Evolutionary conservation across 2,888 invertebrate genomes (phyloP).

Genomic region (Alviniconcha strummeri): DNA sequence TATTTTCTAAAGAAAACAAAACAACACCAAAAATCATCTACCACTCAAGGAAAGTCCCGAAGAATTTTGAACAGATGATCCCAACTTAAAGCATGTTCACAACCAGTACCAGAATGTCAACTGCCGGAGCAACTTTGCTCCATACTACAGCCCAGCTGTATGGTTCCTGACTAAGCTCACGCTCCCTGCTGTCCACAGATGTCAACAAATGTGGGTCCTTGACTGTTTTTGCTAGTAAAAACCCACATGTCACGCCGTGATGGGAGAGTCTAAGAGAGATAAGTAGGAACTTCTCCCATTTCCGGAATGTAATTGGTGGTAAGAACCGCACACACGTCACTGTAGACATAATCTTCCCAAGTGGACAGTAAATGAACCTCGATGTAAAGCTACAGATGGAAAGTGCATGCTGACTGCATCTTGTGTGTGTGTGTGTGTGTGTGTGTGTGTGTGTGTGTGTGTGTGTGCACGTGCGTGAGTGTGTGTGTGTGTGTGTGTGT

Average conservation of each 20-base stretch:
- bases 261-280: conserved; percentile 20
- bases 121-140: too few relatives aligned
- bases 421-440: background rate
- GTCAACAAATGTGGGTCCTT: background rate
- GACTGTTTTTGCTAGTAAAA: background rate
- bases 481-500: background rate
- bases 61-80: too few relatives aligned
- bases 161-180: too few relatives aligned
- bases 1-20: too few relatives aligned
- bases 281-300: conserved; percentile 16
- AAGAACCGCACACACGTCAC: conserved; percentile 12
- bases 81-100: too few relatives aligned
- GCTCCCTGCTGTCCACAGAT: too few relatives aligned
- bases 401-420: background rate
- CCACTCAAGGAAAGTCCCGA: too few relatives aligned
- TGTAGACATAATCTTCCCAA: background rate
- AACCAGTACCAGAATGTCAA: too few relatives aligned
- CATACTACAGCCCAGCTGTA: too few relatives aligned
- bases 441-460: background rate
- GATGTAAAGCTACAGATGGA: background rate
- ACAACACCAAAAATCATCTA: too few relatives aligned
- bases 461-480: background rate
- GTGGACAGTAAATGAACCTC: background rate
- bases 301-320: conserved; percentile 9
- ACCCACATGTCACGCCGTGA: background rate